These are phyloP conservation scores for Xenentodon cancila DNA, from an alignment of 2,797 vertebrate species.

Conservation along the genomic window DNA sequence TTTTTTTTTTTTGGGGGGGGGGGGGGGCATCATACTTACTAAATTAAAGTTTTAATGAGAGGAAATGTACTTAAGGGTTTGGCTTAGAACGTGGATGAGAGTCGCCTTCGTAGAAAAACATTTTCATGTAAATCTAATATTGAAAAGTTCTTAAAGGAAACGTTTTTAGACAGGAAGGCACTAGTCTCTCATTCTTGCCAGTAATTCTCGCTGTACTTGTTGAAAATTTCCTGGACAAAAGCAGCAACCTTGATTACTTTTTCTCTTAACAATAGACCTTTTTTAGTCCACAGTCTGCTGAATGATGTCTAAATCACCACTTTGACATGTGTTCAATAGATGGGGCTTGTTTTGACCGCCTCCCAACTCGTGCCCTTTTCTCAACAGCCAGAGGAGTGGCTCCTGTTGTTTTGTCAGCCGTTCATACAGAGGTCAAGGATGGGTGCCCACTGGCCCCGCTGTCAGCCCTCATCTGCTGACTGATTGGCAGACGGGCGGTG, in stretches of 20 bases:
- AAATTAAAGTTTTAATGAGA: too few relatives aligned
- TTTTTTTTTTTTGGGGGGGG: too few relatives aligned
- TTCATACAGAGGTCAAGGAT: slow-evolving; percentile 70
- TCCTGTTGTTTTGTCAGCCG: slow-evolving; percentile 57
- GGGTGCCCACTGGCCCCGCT: slow-evolving; percentile 52
- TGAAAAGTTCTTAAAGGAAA: too few relatives aligned
- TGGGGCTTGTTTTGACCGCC: slow-evolving; percentile 47
- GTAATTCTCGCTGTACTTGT: slow-evolving; percentile 7
- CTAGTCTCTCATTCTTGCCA: slow-evolving; percentile 7
- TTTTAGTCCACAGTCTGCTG: slow-evolving; percentile 24
- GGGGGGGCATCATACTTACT: too few relatives aligned
- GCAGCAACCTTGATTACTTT: slow-evolving; percentile 26
- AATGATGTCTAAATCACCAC: slow-evolving; percentile 31
- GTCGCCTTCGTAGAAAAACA: too few relatives aligned
- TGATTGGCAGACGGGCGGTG: slow-evolving; percentile 51
- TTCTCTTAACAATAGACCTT: slow-evolving; percentile 29
- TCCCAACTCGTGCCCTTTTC: slow-evolving; percentile 50
- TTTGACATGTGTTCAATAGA: slow-evolving; percentile 56
- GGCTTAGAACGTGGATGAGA: too few relatives aligned
- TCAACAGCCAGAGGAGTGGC: slow-evolving; percentile 55
- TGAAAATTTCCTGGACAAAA: slow-evolving; percentile 16
- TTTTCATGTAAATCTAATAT: too few relatives aligned
- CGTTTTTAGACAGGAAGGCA: neutral
- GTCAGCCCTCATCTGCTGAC: slow-evolving; percentile 60
- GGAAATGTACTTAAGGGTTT: too few relatives aligned